phyloP scores from a whole-genome alignment of 1,140 invertebrate genomes.

The Eufriesea mexicana region DNA sequence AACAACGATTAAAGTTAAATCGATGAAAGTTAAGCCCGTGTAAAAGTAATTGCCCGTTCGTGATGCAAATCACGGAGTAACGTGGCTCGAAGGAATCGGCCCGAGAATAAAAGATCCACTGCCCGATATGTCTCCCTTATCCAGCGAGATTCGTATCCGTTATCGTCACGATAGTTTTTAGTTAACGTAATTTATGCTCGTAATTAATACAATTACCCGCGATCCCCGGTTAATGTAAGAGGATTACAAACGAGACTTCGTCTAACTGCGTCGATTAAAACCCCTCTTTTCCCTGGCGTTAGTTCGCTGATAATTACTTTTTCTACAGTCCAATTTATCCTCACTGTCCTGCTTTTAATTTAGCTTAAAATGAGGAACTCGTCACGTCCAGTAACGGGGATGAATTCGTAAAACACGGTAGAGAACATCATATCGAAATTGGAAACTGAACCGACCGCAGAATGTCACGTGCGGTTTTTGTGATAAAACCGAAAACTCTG shows the following conservation, averaged over 20 bases:
- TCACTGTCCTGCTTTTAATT: background rate
- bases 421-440: background rate
- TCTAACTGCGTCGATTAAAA: slow-evolving; percentile 3
- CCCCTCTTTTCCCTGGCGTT: background rate
- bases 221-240: background rate
- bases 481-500: background rate
- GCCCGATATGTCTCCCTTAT: background rate
- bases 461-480: background rate
- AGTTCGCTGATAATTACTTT: background rate
- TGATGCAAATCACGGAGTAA: background rate
- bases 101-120: background rate
- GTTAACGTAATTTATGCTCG: slow-evolving; percentile 1
- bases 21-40: background rate
- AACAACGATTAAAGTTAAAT: too few relatives aligned
- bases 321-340: background rate
- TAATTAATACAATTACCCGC: slow-evolving; percentile 2
- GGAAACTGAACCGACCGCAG: background rate
- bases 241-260: background rate
- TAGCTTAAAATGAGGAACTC: background rate
- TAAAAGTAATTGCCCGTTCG: background rate
- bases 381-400: background rate
- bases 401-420: background rate
- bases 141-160: background rate
- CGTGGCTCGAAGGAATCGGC: background rate
- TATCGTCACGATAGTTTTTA: slow-evolving; percentile 11